These are phyloP conservation scores for Polyommatus icarus DNA, from an alignment of 2,888 invertebrate species.

Conservation along the genomic window DNA sequence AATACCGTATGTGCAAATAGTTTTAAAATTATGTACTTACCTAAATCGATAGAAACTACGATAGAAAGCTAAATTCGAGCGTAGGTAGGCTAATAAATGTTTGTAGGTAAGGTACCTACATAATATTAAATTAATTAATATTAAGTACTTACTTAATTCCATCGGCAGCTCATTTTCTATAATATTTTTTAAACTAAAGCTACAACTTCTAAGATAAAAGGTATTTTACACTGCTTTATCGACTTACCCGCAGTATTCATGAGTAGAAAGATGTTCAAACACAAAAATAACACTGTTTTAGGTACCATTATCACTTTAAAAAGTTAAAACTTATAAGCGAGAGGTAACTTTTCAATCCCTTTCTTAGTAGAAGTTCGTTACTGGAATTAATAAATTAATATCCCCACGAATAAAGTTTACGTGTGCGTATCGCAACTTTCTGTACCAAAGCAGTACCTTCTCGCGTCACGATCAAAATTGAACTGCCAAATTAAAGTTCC, in stretches of 20 bases:
- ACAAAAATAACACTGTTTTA: slow-evolving; percentile 51
- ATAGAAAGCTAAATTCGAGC: too few species aligned
- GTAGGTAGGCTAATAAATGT: too few species aligned
- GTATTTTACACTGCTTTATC: slow-evolving; percentile 31
- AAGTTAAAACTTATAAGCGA: background rate
- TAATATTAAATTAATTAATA: too few species aligned
- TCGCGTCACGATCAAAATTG: slow-evolving; percentile 36
- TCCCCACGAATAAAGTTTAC: slow-evolving; percentile 38
- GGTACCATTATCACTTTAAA: slow-evolving; percentile 47
- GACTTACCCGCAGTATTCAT: slow-evolving; percentile 58
- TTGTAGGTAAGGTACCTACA: too few species aligned
- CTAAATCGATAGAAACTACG: too few species aligned
- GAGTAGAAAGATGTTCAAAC: slow-evolving; percentile 51
- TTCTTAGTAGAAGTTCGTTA: background rate
- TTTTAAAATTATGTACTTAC: too few species aligned
- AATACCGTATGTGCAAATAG: too few species aligned
- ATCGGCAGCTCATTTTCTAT: too few species aligned
- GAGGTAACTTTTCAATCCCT: background rate
- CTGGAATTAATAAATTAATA: background rate
- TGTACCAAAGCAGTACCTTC: slow-evolving; percentile 44
- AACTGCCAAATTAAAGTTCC: slow-evolving; percentile 44
- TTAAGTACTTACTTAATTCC: too few species aligned
- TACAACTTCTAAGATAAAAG: background rate
- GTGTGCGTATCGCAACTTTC: slow-evolving; percentile 51
- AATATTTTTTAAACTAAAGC: too few species aligned